Conservation (phyloP, 2,797 vertebrate genomes). For the Enoplosus armatus region DNA sequence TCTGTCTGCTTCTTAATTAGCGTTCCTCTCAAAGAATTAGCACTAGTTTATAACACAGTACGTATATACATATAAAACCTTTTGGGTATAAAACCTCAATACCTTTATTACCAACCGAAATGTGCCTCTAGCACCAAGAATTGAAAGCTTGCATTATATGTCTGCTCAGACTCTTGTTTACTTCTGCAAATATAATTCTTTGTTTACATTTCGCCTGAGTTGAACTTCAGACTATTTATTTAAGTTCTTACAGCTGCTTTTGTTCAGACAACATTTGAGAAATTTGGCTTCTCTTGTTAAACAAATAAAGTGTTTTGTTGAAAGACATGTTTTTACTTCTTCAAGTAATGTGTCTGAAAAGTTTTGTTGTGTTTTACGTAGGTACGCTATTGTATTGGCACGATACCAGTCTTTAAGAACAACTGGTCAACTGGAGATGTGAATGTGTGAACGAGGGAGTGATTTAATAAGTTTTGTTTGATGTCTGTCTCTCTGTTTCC, state of each 20-base stretch:
- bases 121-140: background rate
- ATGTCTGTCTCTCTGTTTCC: slow-evolving; percentile 3
- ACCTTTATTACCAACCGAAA: background rate
- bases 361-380: too few relatives aligned
- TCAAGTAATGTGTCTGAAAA: background rate
- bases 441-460: background rate
- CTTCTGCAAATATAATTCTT: background rate
- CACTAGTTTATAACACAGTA: background rate
- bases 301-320: background rate
- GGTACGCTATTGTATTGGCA: background rate
- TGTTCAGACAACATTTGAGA: background rate
- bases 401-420: background rate
- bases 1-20: slow-evolving; percentile 13
- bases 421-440: background rate
- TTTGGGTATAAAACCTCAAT: background rate
- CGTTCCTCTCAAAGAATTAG: background rate
- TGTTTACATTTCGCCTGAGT: background rate
- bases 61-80: background rate
- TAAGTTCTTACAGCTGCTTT: background rate
- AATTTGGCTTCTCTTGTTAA: background rate
- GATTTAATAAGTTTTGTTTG: background rate
- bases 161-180: background rate
- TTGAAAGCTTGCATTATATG: background rate
- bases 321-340: background rate
- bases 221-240: background rate